phyloP scores from a whole-genome alignment of 2,797 vertebrate genomes.

The Cuculus canorus region DNA sequence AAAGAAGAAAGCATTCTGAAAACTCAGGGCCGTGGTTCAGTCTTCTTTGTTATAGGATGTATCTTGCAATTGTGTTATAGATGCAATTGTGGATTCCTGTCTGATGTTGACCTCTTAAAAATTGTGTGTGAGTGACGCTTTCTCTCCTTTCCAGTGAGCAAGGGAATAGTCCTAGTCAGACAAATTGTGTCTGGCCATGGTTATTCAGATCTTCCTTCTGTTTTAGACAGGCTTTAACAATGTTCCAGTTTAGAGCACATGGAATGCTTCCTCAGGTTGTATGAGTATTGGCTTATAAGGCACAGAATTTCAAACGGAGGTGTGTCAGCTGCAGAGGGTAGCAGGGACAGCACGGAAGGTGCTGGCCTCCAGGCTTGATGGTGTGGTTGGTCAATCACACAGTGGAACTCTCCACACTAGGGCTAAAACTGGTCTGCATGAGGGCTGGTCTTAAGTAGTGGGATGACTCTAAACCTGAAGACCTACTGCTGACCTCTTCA shows the following conservation, averaged over 20 bases:
- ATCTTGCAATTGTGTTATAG: background rate
- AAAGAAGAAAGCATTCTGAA: background rate
- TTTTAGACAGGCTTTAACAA: background rate
- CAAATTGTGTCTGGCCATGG: background rate
- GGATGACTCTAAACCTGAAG: background rate
- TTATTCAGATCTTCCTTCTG: background rate
- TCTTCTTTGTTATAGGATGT: background rate
- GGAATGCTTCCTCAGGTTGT: background rate
- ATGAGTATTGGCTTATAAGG: background rate
- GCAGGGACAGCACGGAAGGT: background rate
- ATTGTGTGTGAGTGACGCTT: background rate
- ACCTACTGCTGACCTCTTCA: background rate
- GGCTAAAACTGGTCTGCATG: background rate
- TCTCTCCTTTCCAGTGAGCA: background rate
- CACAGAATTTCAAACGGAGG: background rate
- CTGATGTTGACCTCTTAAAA: background rate
- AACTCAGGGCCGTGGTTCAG: background rate
- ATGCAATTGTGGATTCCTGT: background rate
- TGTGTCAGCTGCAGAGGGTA: rapidly evolving
- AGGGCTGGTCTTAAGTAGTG: background rate
- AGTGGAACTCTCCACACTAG: background rate
- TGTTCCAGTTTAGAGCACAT: background rate
- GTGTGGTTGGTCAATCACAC: rapidly evolving
- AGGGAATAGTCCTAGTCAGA: background rate
- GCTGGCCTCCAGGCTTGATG: no score